A percentile compares a stretch with the other conserved stretches of the same genome.
Conservation (phyloP, 2,113 vertebrate species). For the Zosterops lateralis region DNA sequence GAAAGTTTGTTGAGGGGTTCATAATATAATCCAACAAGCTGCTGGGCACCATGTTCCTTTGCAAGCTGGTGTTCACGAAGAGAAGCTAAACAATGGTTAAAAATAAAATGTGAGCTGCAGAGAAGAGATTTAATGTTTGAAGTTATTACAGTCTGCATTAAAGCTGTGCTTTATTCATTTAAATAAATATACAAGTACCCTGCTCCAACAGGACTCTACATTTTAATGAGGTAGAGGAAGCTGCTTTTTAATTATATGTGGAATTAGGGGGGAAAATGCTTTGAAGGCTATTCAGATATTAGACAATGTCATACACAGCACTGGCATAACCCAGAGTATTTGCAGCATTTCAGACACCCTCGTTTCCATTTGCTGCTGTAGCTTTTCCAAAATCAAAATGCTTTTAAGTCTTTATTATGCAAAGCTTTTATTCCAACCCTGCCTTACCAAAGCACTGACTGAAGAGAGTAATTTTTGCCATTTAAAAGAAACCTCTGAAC, state of each 20-base stretch:
- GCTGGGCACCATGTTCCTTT: neutral
- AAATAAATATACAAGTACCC: slow-evolving; percentile 7
- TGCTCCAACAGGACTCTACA: slow-evolving; percentile 9
- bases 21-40: neutral
- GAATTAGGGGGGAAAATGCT: neutral
- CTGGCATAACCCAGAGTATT: neutral
- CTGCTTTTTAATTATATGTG: slow-evolving; percentile 45
- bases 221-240: slow-evolving; percentile 30
- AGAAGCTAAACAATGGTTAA: neutral
- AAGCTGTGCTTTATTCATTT: neutral
- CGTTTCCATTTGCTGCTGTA: neutral
- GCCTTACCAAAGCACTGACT: neutral
- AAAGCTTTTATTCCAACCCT: neutral
- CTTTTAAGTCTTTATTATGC: neutral
- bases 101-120: neutral
- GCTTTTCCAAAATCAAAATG: neutral
- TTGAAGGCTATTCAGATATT: slow-evolving; percentile 21
- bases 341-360: neutral
- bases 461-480: neutral
- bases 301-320: neutral
- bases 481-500: neutral
- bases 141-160: neutral
- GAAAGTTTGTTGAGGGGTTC: neutral
- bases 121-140: neutral
- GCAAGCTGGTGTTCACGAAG: neutral